phyloP scores from a whole-genome alignment of 2,797 vertebrate genomes.

The Acrossocheilus fasciatus region DNA sequence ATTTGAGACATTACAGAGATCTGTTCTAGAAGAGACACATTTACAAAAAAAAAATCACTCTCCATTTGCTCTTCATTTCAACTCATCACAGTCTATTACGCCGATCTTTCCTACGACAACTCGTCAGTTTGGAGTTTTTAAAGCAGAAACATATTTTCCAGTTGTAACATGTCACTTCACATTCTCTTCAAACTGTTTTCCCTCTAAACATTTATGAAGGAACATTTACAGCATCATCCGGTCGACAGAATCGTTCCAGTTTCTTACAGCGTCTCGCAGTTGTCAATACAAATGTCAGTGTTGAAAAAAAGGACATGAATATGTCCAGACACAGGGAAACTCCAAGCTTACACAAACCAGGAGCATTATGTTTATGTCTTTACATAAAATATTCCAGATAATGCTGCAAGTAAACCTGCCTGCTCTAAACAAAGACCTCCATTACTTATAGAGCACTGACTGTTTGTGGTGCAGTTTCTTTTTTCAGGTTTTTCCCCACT shows the following conservation, averaged over 20 bases:
- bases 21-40: neutral
- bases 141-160: conserved; percentile 29
- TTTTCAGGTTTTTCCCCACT: conserved; percentile 10
- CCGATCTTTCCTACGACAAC: neutral
- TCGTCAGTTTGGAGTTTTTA: neutral
- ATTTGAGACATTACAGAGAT: neutral
- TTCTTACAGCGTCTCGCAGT: neutral
- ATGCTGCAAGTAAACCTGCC: neutral
- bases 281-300: conserved; percentile 24
- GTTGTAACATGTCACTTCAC: conserved; percentile 30
- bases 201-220: conserved; percentile 23
- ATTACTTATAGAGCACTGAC: neutral
- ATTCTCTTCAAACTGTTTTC: conserved; percentile 27
- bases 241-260: conserved; percentile 21
- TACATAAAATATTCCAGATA: conserved; percentile 15
- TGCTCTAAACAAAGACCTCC: conserved; percentile 35
- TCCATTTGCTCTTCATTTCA: neutral
- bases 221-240: conserved; percentile 21
- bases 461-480: conserved; percentile 9
- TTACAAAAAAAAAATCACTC: neutral
- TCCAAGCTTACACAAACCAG: conserved; percentile 3
- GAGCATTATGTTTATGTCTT: conserved; percentile 21
- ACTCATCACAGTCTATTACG: neutral
- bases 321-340: conserved; percentile 35
- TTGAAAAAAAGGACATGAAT: neutral